phyloP scores from a whole-genome alignment of 1,140 invertebrate genomes.

The Tetranychus urticae region DNA sequence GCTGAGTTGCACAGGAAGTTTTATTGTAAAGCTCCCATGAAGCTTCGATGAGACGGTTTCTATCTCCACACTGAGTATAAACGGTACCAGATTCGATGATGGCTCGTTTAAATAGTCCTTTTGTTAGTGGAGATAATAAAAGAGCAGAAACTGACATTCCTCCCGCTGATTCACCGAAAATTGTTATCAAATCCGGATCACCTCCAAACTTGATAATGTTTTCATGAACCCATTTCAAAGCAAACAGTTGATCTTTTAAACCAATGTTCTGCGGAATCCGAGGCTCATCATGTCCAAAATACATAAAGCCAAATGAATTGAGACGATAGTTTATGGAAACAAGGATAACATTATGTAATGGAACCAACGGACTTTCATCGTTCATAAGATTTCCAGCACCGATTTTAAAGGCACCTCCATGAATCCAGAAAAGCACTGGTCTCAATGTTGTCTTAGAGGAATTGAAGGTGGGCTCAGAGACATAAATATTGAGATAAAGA shows the following conservation, averaged over 20 bases:
- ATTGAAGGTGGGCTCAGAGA: not conserved
- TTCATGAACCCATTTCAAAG: too few species aligned
- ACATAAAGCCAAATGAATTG: conserved; percentile 34
- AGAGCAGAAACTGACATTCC: conserved; percentile 18
- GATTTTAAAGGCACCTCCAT: conserved; percentile 35
- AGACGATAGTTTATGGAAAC: conserved; percentile 57
- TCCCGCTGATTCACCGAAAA: conserved; percentile 26
- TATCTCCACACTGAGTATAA: too few species aligned
- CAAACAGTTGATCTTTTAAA: too few species aligned
- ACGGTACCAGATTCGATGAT: conserved; percentile 18
- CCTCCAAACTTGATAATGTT: not conserved
- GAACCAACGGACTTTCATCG: not conserved
- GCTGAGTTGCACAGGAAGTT: too few species aligned
- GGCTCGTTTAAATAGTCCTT: conserved; percentile 15
- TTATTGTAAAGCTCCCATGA: too few species aligned
- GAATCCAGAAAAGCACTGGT: conserved; percentile 30
- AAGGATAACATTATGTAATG: conserved; percentile 35
- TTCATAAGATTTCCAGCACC: conserved; percentile 29
- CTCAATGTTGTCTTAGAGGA: conserved; percentile 5
- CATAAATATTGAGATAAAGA: conserved; percentile 48
- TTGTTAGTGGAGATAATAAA: conserved; percentile 18
- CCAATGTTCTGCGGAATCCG: too few species aligned
- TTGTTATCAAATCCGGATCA: conserved; percentile 18
- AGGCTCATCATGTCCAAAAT: conserved; percentile 14
- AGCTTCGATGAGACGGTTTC: too few species aligned